Conservation (phyloP, 2,797 vertebrate species). For the Halcyon leucocephala region DNA sequence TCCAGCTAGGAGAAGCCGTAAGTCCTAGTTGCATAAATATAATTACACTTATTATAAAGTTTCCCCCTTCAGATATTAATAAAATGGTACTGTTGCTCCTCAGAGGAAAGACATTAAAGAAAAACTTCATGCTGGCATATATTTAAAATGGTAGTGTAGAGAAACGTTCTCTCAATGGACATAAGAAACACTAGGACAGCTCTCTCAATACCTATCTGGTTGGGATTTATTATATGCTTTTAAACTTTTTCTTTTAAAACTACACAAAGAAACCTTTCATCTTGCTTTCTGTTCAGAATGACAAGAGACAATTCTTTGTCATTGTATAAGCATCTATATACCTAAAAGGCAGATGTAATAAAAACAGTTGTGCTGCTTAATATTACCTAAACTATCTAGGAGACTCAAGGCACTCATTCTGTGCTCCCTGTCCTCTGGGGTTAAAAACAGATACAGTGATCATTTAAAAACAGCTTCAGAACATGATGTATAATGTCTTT, state of each 20-base stretch:
- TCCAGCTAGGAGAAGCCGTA: not conserved
- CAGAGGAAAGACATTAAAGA: not conserved
- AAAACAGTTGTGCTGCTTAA: not conserved
- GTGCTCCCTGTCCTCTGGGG: not conserved
- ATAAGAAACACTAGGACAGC: not conserved
- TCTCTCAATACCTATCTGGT: not conserved
- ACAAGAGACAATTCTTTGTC: not conserved
- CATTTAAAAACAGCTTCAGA: not conserved
- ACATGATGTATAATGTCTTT: not conserved
- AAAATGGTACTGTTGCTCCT: not conserved
- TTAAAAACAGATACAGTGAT: fast-evolving
- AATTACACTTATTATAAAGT: not conserved
- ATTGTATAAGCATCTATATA: not conserved
- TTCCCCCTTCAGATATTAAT: not conserved
- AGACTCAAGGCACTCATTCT: not conserved
- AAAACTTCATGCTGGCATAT: not conserved
- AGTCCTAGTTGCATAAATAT: not conserved
- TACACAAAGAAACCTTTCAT: not conserved
- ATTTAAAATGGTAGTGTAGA: not conserved
- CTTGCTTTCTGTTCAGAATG: not conserved
- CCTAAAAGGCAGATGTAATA: not conserved
- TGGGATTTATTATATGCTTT: not conserved
- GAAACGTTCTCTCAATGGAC: not conserved
- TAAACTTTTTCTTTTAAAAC: not conserved
- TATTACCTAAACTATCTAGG: not conserved